Percentiles rank a stretch among this genome's conserved stretches.
Evolutionary conservation across 1,140 invertebrate species (phyloP).

Genomic region (Saccostrea echinata): DNA sequence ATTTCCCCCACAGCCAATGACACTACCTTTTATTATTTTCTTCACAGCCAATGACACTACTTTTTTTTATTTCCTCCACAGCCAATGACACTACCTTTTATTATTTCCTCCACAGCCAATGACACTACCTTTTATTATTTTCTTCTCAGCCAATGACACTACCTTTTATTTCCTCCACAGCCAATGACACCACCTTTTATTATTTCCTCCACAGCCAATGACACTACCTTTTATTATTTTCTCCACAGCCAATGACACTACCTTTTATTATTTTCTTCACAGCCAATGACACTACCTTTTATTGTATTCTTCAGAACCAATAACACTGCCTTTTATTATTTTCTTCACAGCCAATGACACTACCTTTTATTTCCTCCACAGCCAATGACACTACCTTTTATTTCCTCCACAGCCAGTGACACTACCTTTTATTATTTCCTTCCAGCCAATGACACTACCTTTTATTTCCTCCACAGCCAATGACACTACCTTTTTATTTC

Average conservation of each 20-base stretch:
- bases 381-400: constrained; percentile 89
- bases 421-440: too few species aligned
- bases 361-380: constrained; percentile 85
- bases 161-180: constrained; percentile 86
- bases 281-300: constrained; percentile 89
- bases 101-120: constrained; percentile 84
- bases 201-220: constrained; percentile 85
- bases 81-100: constrained; percentile 88
- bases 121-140: constrained; percentile 90
- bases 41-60: constrained; percentile 87
- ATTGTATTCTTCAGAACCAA: constrained; percentile 84
- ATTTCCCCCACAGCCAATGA: constrained; percentile 88
- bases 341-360: constrained; percentile 86
- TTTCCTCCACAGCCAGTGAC: constrained; percentile 83
- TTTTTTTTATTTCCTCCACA: constrained; percentile 85
- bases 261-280: constrained; percentile 84
- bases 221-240: constrained; percentile 88
- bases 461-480: constrained; percentile 85
- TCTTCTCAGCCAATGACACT: constrained; percentile 86
- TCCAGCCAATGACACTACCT: constrained; percentile 88
- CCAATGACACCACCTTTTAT: constrained; percentile 88
- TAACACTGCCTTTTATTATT: constrained; percentile 89
- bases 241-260: constrained; percentile 86
- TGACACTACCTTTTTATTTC: constrained; percentile 89
- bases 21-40: constrained; percentile 86